These are phyloP conservation scores for Schizopygopsis malacanthus DNA, from an alignment of 2,797 vertebrate species.

Conservation along the genomic window DNA sequence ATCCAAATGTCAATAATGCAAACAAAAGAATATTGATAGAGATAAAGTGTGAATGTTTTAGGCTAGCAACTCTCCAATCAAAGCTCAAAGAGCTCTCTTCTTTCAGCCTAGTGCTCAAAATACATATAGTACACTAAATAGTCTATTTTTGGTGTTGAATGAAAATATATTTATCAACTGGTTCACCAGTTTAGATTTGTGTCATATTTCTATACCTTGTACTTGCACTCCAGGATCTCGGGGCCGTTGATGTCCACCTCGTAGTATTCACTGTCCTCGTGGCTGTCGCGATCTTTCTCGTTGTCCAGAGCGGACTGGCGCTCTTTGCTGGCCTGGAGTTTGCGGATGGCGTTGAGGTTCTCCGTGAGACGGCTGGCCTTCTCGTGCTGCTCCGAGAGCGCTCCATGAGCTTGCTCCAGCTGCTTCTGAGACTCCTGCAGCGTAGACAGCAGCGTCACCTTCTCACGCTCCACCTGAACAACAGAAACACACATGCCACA, in stretches of 20 bases:
- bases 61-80: too few species aligned
- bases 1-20: too few species aligned
- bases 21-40: neutral
- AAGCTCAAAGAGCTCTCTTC: neutral
- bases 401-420: slow-evolving; percentile 88
- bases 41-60: neutral
- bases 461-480: slow-evolving; percentile 92
- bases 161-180: neutral
- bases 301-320: slow-evolving; percentile 91
- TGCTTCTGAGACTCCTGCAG: slow-evolving; percentile 95
- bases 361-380: slow-evolving; percentile 91
- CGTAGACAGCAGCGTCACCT: slow-evolving; percentile 83
- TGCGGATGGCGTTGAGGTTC: slow-evolving; percentile 91
- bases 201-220: slow-evolving; percentile 70
- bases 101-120: too few species aligned
- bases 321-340: slow-evolving; percentile 93
- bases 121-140: neutral
- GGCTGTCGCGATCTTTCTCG: slow-evolving; percentile 93
- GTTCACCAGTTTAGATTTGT: neutral
- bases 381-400: slow-evolving; percentile 90
- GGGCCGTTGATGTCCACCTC: slow-evolving; percentile 98
- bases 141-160: neutral
- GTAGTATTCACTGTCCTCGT: slow-evolving; percentile 93
- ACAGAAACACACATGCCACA: neutral
- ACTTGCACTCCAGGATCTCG: slow-evolving; percentile 95